These are phyloP conservation scores for Gibbula magus DNA, from an alignment of 2,888 invertebrate genomes.

Conservation along the genomic window DNA sequence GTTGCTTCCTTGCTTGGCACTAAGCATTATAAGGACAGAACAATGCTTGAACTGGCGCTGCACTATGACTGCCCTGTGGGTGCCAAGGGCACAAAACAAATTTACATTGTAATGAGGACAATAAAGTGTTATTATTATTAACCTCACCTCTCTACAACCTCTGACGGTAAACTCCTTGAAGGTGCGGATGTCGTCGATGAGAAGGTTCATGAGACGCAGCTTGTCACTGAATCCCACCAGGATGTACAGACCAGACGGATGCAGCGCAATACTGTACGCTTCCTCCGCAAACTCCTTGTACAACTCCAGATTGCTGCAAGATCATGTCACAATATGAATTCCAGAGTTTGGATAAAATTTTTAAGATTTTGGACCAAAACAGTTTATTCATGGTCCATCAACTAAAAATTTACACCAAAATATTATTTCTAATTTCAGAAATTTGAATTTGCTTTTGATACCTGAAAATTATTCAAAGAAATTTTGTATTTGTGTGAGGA, in stretches of 20 bases:
- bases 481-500: background rate
- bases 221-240: slow-evolving; percentile 94
- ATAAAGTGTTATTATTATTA: no score
- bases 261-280: slow-evolving; percentile 85
- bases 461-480: background rate
- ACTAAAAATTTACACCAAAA: background rate
- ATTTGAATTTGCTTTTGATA: background rate
- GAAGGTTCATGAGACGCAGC: slow-evolving; percentile 88
- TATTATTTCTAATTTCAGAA: no score
- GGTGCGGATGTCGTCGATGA: slow-evolving; percentile 87
- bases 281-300: slow-evolving; percentile 87
- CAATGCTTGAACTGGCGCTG: no score
- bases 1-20: no score
- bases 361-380: background rate
- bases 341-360: no score
- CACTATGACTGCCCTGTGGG: no score
- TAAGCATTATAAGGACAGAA: no score
- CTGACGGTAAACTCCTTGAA: slow-evolving; percentile 84
- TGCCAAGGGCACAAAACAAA: no score
- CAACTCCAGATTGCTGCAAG: slow-evolving; percentile 80
- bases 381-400: background rate
- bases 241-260: slow-evolving; percentile 87
- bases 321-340: background rate
- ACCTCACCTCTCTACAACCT: slow-evolving; percentile 81
- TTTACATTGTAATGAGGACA: no score